These are phyloP conservation scores for Diabrotica balteata DNA, from an alignment of 2,888 invertebrate genomes.

Conservation along the genomic window DNA sequence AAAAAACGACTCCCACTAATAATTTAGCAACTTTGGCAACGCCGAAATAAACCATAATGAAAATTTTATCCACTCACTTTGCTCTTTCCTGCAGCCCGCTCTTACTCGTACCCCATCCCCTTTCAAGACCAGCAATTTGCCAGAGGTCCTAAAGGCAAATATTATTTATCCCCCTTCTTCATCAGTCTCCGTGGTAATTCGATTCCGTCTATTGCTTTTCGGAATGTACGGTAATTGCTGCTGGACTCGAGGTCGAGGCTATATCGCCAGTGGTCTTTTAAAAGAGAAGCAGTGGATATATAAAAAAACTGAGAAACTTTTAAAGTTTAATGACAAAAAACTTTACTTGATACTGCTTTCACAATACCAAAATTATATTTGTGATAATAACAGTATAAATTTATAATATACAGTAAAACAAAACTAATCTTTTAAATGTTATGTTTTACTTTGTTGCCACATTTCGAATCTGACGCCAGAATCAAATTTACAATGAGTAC, in stretches of 20 bases:
- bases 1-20: too few species aligned
- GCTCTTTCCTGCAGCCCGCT: neutral
- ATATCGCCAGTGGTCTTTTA: slow-evolving; percentile 8
- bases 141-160: slow-evolving; percentile 21
- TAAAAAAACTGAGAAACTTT: too few species aligned
- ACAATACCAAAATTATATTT: too few species aligned
- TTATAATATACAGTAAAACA: too few species aligned
- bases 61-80: slow-evolving; percentile 18
- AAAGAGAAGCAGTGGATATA: neutral
- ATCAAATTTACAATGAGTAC: too few species aligned
- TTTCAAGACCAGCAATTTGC: slow-evolving; percentile 11
- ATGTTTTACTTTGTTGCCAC: too few species aligned
- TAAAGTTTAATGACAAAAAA: too few species aligned
- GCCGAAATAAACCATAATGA: slow-evolving; percentile 13
- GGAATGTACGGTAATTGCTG: slow-evolving; percentile 35
- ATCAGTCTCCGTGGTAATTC: slow-evolving; percentile 34
- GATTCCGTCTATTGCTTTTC: slow-evolving; percentile 36
- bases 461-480: too few species aligned
- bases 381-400: too few species aligned
- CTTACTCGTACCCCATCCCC: neutral
- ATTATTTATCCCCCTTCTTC: slow-evolving; percentile 28
- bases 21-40: too few species aligned
- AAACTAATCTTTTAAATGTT: too few species aligned
- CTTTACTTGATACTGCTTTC: too few species aligned
- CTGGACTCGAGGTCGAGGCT: slow-evolving; percentile 26